These are phyloP conservation scores for Megatriorchis doriae DNA, from an alignment of 2,113 vertebrate species.

Conservation along the genomic window DNA sequence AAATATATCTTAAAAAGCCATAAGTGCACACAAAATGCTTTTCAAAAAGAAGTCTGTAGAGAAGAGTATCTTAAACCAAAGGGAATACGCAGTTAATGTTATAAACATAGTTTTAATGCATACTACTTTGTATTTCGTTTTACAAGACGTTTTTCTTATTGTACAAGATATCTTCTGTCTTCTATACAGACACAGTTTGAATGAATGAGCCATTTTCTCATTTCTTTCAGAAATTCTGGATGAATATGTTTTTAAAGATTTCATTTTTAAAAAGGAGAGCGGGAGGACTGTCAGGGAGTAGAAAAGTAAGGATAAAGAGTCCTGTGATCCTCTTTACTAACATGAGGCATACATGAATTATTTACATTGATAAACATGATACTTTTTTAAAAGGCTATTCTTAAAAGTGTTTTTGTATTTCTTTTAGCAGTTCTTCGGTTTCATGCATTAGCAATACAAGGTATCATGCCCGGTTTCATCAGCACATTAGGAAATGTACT, in stretches of 20 bases:
- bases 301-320: not conserved
- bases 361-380: not conserved
- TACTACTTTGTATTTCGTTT: not conserved
- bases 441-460: not conserved
- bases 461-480: not conserved
- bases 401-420: not conserved
- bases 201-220: not conserved
- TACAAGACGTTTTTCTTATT: not conserved
- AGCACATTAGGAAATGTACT: conserved; percentile 31
- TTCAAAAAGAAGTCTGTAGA: not conserved
- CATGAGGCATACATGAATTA: not conserved
- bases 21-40: not conserved
- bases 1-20: not conserved
- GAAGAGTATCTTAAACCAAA: not conserved
- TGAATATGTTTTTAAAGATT: not conserved
- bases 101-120: not conserved
- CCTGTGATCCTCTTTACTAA: not conserved
- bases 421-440: not conserved
- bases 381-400: not conserved
- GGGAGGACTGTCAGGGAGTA: not conserved
- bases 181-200: not conserved
- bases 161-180: not conserved
- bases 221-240: not conserved
- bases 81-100: not conserved
- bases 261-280: not conserved